A percentile compares a stretch with the other conserved stretches of the same genome.
These are phyloP conservation scores for Cosmia pyralina DNA, from an alignment of 2,888 invertebrate species.

Conservation along the genomic window DNA sequence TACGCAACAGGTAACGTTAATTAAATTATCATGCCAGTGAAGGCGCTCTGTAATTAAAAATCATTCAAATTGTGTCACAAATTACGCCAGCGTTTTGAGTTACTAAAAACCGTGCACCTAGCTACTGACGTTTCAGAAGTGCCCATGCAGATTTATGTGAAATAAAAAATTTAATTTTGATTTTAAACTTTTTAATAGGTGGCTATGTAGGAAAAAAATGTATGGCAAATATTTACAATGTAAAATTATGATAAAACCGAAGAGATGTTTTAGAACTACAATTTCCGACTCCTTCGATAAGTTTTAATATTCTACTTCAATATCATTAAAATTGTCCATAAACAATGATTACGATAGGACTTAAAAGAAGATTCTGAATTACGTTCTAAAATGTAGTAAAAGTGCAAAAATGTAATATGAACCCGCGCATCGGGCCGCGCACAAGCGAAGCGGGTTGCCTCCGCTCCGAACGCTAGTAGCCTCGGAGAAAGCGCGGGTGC, in stretches of 20 bases:
- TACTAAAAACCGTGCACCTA: no score
- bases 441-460: constrained; percentile 74
- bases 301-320: not conserved
- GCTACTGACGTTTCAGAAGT: no score
- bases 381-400: constrained; percentile 33
- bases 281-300: not conserved
- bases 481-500: constrained; percentile 79
- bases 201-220: not conserved
- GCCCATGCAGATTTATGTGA: no score
- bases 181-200: no score
- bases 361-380: constrained; percentile 11
- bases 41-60: constrained; percentile 14
- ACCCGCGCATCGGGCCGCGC: constrained; percentile 84
- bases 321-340: constrained; percentile 9
- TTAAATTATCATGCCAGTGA: constrained; percentile 1
- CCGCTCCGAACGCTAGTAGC: constrained; percentile 77
- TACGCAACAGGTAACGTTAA: constrained; percentile 40
- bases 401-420: constrained; percentile 58
- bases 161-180: no score
- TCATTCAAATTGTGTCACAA: not conserved
- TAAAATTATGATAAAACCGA: not conserved
- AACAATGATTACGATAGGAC: not conserved
- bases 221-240: not conserved
- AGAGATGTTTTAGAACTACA: not conserved
- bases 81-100: not conserved